Percentiles rank a stretch among this genome's conserved stretches.
Conservation (phyloP, 2,113 vertebrate species). For the Thamnophis sirtalis region DNA sequence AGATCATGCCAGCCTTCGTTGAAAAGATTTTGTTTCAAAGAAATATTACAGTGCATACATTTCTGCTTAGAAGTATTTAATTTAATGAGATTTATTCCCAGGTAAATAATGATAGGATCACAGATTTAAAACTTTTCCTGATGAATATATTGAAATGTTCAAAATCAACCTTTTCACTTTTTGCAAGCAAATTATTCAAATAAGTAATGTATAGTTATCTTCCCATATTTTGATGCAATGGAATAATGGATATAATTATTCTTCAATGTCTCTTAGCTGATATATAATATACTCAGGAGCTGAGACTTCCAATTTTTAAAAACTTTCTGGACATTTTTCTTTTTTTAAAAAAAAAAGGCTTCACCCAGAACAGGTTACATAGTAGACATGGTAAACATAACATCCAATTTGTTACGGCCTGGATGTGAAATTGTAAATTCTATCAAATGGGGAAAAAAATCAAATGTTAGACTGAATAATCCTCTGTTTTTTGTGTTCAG, state of each 20-base stretch:
- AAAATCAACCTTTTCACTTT: neutral
- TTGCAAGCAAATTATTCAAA: neutral
- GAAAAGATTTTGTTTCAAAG: neutral
- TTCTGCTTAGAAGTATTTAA: neutral
- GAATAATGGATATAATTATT: neutral
- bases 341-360: neutral
- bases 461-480: neutral
- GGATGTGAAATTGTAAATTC: neutral
- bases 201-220: neutral
- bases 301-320: neutral
- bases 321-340: neutral
- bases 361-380: neutral
- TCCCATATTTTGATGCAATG: neutral
- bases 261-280: conserved; percentile 5
- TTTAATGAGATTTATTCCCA: neutral
- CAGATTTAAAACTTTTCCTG: neutral
- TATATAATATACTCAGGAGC: neutral
- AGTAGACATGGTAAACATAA: neutral
- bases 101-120: neutral
- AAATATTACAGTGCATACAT: neutral
- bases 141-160: neutral
- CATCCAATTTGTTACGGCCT: neutral
- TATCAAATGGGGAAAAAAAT: neutral
- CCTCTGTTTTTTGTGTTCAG: neutral
- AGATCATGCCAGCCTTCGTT: neutral